phyloP scores from a whole-genome alignment of 1,140 invertebrate species.

The Artemia franciscana region DNA sequence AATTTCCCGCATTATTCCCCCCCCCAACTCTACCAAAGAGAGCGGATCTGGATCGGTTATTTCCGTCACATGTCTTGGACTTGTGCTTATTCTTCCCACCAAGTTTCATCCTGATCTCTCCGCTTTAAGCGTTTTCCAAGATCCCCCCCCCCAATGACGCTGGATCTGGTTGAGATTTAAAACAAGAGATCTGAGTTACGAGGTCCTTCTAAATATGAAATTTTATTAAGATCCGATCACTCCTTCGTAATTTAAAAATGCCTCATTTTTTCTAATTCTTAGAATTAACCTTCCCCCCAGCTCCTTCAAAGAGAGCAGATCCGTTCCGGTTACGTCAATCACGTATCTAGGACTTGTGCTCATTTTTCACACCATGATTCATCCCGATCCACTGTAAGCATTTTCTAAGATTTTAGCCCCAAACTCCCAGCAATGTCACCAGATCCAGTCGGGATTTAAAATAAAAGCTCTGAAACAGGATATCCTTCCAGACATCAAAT shows the following conservation, averaged over 20 bases:
- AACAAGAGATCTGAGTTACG: not conserved
- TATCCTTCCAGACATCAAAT: too few species aligned
- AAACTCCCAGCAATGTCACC: too few species aligned
- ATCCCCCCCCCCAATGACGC: not conserved
- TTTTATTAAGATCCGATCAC: not conserved
- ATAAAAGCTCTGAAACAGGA: too few species aligned
- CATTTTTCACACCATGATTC: not conserved
- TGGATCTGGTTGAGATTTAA: not conserved
- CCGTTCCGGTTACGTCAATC: not conserved
- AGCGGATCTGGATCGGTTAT: too few species aligned
- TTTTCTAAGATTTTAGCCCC: too few species aligned
- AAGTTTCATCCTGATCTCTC: not conserved
- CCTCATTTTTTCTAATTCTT: not conserved
- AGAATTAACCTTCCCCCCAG: not conserved
- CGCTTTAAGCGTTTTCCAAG: too few species aligned
- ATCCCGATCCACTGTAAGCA: too few species aligned
- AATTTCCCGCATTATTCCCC: not conserved
- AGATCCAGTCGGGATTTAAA: too few species aligned
- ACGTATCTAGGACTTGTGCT: not conserved
- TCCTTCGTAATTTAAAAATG: not conserved
- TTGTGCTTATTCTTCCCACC: not conserved
- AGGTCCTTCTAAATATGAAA: not conserved
- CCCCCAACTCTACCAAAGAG: too few species aligned
- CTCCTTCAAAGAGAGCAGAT: not conserved
- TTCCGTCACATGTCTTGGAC: not conserved